phyloP scores from a whole-genome alignment of 2,888 invertebrate species.

The Tinea pellionella region DNA sequence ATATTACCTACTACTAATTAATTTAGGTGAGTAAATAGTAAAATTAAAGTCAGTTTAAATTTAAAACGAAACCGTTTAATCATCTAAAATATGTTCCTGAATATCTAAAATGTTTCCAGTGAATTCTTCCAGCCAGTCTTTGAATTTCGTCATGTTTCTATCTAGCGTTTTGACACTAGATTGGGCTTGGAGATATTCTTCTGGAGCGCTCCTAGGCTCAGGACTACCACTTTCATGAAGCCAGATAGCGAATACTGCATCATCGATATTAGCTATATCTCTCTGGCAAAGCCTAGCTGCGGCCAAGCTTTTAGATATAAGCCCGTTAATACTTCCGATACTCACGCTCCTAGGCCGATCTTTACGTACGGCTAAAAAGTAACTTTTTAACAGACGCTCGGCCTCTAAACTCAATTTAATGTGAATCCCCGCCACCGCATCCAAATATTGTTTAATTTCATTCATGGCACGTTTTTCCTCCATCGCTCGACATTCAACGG shows the following conservation, averaged over 20 bases:
- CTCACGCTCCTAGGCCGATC: constrained; percentile 40
- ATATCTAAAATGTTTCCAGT: constrained; percentile 23
- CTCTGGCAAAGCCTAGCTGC: constrained; percentile 51
- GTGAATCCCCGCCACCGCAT: constrained; percentile 39
- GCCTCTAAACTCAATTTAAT: constrained; percentile 34
- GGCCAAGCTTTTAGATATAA: constrained; percentile 38
- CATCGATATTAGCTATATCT: constrained; percentile 35
- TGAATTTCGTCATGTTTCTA: constrained; percentile 41
- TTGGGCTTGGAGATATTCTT: constrained; percentile 50
- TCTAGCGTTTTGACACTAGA: constrained; percentile 37
- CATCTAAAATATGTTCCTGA: background rate
- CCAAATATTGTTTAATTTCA: constrained; percentile 38
- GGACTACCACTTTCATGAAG: constrained; percentile 47
- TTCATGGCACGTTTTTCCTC: constrained; percentile 37
- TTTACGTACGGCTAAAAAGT: constrained; percentile 50
- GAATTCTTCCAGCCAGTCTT: constrained; percentile 48
- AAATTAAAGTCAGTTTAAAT: no score
- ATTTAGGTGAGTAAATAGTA: no score
- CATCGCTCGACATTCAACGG: constrained; percentile 26
- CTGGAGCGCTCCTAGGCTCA: constrained; percentile 50
- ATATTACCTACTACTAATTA: no score
- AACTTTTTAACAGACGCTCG: constrained; percentile 39
- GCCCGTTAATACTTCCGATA: constrained; percentile 38
- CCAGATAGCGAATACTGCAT: constrained; percentile 57
- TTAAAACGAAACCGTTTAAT: no score